phyloP scores from a whole-genome alignment of 2,797 vertebrate species.

The Streptopelia turtur region DNA sequence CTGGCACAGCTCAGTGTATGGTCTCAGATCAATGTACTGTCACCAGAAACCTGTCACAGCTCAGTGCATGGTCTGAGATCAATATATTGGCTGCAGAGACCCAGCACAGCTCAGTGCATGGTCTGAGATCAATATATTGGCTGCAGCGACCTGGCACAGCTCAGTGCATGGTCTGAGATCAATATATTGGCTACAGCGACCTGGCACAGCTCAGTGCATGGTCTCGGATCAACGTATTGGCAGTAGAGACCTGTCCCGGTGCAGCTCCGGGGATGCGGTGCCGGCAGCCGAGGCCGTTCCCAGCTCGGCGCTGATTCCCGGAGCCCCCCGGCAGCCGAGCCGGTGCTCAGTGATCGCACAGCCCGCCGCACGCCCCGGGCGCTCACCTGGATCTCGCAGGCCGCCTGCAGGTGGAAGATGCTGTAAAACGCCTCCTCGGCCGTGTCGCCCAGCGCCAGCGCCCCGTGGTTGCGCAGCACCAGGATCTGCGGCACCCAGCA shows the following conservation, averaged over 20 bases:
- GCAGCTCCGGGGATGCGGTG: too few species aligned
- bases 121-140: too few species aligned
- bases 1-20: too few species aligned
- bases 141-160: neutral
- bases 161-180: rapidly evolving
- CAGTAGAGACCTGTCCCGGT: too few species aligned
- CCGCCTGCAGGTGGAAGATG: conserved; percentile 93
- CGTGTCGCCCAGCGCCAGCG: conserved; percentile 92
- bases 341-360: too few species aligned
- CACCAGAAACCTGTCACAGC: too few species aligned
- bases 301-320: neutral
- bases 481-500: conserved; percentile 79
- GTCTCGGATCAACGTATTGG: too few species aligned
- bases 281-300: neutral
- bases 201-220: too few species aligned
- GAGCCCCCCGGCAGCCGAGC: neutral
- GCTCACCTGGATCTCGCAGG: conserved; percentile 94
- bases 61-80: too few species aligned
- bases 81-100: too few species aligned
- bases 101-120: too few species aligned
- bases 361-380: neutral
- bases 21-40: too few species aligned
- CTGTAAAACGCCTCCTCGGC: conserved; percentile 97
- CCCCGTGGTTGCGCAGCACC: conserved; percentile 90
- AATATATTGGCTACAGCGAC: rapidly evolving